A percentile compares a stretch with the other conserved stretches of the same genome.
These are phyloP conservation scores for Megalops cyprinoides DNA, from an alignment of 2,797 vertebrate genomes.

Conservation along the genomic window DNA sequence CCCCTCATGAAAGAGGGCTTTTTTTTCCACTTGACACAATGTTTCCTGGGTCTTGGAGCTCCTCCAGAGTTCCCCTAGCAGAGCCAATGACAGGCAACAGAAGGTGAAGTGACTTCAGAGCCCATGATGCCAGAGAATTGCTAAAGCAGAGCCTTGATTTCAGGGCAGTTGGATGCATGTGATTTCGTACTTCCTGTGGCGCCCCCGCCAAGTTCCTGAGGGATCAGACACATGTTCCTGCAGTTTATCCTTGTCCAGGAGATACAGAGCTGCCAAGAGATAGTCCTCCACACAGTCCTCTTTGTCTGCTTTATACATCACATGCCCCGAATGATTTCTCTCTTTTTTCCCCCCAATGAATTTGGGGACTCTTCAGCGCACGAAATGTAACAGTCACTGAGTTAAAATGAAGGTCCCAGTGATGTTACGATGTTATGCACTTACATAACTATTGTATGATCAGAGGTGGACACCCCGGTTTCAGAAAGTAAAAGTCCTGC, in stretches of 20 bases:
- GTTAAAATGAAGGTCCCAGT: too few species aligned
- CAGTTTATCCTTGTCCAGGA: not conserved
- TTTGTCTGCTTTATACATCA: not conserved
- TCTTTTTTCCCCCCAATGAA: not conserved
- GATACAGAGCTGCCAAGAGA: not conserved
- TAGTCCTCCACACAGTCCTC: not conserved
- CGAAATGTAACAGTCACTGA: not conserved
- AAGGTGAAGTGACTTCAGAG: not conserved
- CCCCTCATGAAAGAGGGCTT: not conserved
- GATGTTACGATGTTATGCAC: too few species aligned
- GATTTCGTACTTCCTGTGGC: not conserved
- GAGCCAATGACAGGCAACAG: slow-evolving; percentile 4
- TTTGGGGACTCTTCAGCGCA: not conserved
- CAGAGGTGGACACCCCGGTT: too few species aligned
- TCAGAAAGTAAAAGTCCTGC: too few species aligned
- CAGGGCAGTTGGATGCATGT: not conserved
- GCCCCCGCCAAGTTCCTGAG: not conserved
- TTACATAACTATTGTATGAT: too few species aligned
- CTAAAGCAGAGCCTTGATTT: not conserved
- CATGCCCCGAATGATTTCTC: not conserved
- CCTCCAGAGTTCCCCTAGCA: not conserved
- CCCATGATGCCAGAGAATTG: not conserved
- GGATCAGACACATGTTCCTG: slow-evolving; percentile 1
- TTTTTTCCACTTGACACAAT: not conserved
- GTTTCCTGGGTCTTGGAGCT: not conserved